phyloP scores from a whole-genome alignment of 2,113 vertebrate species.

The Steatornis caripensis region DNA sequence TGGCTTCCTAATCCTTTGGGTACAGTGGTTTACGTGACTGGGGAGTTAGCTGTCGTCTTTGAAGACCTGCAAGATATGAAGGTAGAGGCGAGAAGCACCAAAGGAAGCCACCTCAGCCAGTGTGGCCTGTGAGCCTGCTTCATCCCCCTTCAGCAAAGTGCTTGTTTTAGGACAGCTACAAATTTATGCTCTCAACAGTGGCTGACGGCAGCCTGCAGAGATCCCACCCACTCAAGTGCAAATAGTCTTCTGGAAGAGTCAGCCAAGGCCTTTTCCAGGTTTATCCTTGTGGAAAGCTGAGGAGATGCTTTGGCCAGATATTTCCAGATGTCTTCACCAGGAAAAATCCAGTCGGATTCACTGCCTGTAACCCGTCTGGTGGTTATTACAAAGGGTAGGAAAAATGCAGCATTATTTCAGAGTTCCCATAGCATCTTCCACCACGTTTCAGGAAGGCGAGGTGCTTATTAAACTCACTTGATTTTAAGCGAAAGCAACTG shows the following conservation, averaged over 20 bases:
- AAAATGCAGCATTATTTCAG: constrained; percentile 21
- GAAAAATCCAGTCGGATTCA: constrained; percentile 11
- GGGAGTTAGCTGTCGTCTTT: not conserved
- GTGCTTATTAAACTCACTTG: not conserved
- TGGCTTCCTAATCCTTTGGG: not conserved
- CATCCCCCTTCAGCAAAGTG: not conserved
- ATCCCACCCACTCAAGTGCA: not conserved
- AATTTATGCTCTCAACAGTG: not conserved
- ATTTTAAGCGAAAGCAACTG: not conserved
- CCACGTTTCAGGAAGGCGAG: not conserved
- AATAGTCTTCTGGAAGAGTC: not conserved
- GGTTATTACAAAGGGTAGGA: constrained; percentile 1
- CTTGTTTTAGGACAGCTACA: not conserved
- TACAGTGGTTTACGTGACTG: accelerated
- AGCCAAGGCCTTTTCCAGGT: not conserved
- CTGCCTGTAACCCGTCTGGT: constrained; percentile 6
- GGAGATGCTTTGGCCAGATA: not conserved
- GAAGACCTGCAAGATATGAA: not conserved
- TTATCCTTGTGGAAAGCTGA: not conserved
- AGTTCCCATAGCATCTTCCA: not conserved
- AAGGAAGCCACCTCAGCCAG: not conserved
- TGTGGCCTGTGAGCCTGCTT: not conserved
- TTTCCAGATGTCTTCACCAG: not conserved
- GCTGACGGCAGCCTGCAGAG: not conserved
- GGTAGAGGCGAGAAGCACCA: not conserved